phyloP scores from a whole-genome alignment of 2,797 vertebrate genomes.

The Apogon hyalosoma region DNA sequence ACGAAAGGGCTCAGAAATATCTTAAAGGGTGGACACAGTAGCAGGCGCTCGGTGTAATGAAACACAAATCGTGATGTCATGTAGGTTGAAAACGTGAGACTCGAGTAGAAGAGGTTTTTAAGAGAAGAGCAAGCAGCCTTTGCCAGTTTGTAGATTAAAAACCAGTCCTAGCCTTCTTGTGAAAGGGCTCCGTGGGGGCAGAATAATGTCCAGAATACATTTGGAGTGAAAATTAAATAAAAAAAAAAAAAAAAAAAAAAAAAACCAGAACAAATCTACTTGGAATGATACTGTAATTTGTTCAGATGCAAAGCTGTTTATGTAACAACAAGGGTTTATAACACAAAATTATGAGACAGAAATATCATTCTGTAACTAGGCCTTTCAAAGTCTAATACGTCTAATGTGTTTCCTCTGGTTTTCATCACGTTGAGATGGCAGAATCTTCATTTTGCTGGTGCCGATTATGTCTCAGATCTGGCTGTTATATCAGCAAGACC shows the following conservation, averaged over 20 bases:
- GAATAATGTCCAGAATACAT: conserved; percentile 66
- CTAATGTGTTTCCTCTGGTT: conserved; percentile 37
- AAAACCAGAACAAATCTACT: conserved; percentile 55
- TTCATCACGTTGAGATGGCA: conserved; percentile 50
- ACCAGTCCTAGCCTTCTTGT: conserved; percentile 68
- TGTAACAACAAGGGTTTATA: conserved; percentile 52
- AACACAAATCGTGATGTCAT: conserved; percentile 63
- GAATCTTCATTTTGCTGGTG: conserved; percentile 76
- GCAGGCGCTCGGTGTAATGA: conserved; percentile 62
- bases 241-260: conserved; percentile 10
- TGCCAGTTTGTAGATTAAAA: conserved; percentile 66
- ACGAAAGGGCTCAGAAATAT: conserved; percentile 73
- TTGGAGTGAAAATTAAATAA: conserved; percentile 41
- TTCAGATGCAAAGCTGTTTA: conserved; percentile 58
- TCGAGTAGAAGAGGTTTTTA: conserved; percentile 73
- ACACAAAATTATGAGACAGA: conserved; percentile 54
- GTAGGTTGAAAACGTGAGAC: conserved; percentile 66
- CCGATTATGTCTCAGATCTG: conserved; percentile 60
- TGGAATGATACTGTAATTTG: conserved; percentile 75
- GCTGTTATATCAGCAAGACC: conserved; percentile 37
- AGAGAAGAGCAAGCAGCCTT: conserved; percentile 70
- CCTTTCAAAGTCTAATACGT: conserved; percentile 43
- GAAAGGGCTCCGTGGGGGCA: conserved; percentile 62
- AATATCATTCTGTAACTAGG: conserved; percentile 39
- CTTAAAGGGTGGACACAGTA: conserved; percentile 76